Base-by-base conservation (phyloP, 2,113 vertebrate species). In the Myotis yumanensis region DNA sequence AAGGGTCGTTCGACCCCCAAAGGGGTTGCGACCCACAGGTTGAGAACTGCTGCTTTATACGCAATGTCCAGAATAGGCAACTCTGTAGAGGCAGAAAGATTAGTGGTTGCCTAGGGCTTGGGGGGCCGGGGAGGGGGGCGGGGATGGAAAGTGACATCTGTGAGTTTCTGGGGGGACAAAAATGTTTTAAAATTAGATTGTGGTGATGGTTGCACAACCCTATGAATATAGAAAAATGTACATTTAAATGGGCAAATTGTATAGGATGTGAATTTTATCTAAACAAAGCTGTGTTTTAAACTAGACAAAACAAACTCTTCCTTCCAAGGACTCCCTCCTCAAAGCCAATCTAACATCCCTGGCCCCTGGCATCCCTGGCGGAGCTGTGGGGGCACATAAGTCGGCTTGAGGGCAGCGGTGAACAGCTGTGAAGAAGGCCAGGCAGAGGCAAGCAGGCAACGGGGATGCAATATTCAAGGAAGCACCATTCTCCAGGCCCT, bases 121-220 rank as follows among this genome's bases (percentile, higher is more conserved):
- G 14, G n/a, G 30, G 30, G 40, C 4, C 1, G 40, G 22, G 4
- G 17, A 12, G 2, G 14, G 12, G 4, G 17, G 7, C 10, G 46
- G 17, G 15, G 37, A 68, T 17, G 48, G 22, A 18, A 51, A 79
- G 37, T 28, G 37, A 71, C 32, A n/a, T 11, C 52, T 84, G 52
- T 0, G 40, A 14, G 37, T 51, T n/a, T 71, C 62, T 51, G 16
- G 37, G 7, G 10, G 17, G 20, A n/a, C 80, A 64, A 52, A 77
- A 90, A 57, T n/a, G 22, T 43, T 92, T 89, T 64, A 72, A 93
- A 87, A 85, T 72, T 59, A 69, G 43, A 75, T 20, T 90, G 14
- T 46, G 37, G 64, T 23, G n/a, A 59, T 69, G 52, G 76, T 4
- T 51, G 59, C 5, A 80, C 17, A 87, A 80, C 11, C 12, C 8